These are phyloP conservation scores for Xestia rhomboidea DNA, from an alignment of 2,888 invertebrate species.

Conservation along the genomic window DNA sequence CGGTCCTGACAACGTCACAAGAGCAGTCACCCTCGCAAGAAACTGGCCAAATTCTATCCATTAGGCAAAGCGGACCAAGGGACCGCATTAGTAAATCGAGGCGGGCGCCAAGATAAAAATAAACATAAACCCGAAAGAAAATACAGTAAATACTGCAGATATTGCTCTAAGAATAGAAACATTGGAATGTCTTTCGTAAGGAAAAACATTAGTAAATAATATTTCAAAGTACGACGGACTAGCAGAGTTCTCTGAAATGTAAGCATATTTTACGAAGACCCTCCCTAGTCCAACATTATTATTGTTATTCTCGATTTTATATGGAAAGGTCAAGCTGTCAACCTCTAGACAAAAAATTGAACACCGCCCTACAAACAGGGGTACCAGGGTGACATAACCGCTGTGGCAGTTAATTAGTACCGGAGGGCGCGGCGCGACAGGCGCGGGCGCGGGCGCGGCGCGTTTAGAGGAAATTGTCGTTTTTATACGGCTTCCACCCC, in stretches of 20 bases:
- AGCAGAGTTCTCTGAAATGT: slow-evolving; percentile 30
- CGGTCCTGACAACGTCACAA: not conserved
- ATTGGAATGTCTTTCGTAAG: slow-evolving; percentile 21
- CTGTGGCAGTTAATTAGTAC: slow-evolving; percentile 89
- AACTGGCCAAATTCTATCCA: slow-evolving; percentile 17
- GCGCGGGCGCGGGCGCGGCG: slow-evolving; percentile 89
- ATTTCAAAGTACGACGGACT: slow-evolving; percentile 16
- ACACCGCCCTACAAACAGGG: slow-evolving; percentile 82
- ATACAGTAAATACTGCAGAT: slow-evolving; percentile 23
- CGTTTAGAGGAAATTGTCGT: slow-evolving; percentile 90
- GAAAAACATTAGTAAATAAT: slow-evolving; percentile 42
- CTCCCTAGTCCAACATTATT: slow-evolving; percentile 48
- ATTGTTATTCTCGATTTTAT: slow-evolving; percentile 61
- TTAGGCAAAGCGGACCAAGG: slow-evolving; percentile 15
- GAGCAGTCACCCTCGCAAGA: not conserved
- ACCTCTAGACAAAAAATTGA: slow-evolving; percentile 76
- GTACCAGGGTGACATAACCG: slow-evolving; percentile 90
- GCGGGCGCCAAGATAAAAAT: slow-evolving; percentile 29
- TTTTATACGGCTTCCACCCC: slow-evolving; percentile 89
- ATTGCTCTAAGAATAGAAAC: slow-evolving; percentile 13
- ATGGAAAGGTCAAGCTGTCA: slow-evolving; percentile 74
- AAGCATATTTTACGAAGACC: slow-evolving; percentile 41
- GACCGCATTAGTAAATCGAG: slow-evolving; percentile 7
- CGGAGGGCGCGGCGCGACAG: slow-evolving; percentile 88
- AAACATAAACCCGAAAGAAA: slow-evolving; percentile 20